Conservation (phyloP, 2,888 invertebrate genomes). For the Ceriagrion tenellum region DNA sequence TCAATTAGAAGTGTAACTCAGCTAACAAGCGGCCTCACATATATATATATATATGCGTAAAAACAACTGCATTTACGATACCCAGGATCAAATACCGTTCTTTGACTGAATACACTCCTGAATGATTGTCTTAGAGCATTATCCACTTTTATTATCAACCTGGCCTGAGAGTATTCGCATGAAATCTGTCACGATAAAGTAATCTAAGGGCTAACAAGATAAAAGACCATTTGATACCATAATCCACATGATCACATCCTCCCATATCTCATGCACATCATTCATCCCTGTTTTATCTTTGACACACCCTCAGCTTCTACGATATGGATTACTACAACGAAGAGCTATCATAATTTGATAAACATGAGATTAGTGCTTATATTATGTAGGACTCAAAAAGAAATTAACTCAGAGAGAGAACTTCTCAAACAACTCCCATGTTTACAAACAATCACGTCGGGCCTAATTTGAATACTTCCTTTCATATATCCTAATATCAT, state of each 20-base stretch:
- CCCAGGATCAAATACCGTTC: too few species aligned
- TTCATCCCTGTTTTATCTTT: slow-evolving; percentile 5
- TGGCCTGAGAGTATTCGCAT: background rate
- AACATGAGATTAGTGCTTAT: background rate
- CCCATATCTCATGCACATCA: slow-evolving; percentile 1
- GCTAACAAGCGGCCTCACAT: too few species aligned
- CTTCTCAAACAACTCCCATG: background rate
- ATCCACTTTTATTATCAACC: background rate
- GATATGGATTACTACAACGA: background rate
- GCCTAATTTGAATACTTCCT: background rate
- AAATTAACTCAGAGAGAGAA: background rate
- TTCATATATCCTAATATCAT: background rate
- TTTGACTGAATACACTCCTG: too few species aligned
- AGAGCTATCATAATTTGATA: background rate
- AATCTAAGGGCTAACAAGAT: slow-evolving; percentile 16
- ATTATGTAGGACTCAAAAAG: background rate
- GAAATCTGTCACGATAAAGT: background rate
- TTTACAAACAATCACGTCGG: background rate
- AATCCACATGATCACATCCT: slow-evolving; percentile 30
- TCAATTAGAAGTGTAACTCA: too few species aligned
- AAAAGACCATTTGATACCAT: background rate
- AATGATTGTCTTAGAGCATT: too few species aligned
- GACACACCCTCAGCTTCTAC: background rate
- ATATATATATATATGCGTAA: too few species aligned
- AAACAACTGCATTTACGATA: too few species aligned